phyloP scores from a whole-genome alignment of 2,888 invertebrate species.

The Asteroscopus sphinx region DNA sequence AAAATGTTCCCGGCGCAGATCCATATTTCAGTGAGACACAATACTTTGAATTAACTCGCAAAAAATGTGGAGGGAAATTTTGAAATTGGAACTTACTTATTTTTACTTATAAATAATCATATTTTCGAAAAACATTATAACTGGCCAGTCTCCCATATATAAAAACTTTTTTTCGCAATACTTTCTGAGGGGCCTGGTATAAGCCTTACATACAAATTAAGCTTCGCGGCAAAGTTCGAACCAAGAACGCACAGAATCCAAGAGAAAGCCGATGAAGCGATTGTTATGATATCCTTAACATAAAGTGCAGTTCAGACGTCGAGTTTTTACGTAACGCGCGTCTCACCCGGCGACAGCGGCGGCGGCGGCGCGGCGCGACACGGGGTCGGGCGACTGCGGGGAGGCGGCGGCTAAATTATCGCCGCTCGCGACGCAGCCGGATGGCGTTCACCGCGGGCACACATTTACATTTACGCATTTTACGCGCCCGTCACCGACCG shows the following conservation, averaged over 20 bases:
- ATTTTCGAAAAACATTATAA: too few relatives aligned
- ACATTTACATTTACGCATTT: constrained; percentile 78
- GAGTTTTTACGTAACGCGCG: constrained; percentile 71
- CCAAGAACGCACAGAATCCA: constrained; percentile 46
- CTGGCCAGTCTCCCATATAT: too few relatives aligned
- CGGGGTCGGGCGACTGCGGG: constrained; percentile 49
- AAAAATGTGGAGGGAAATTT: too few relatives aligned
- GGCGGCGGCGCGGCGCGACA: constrained; percentile 45
- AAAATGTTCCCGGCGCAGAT: too few relatives aligned
- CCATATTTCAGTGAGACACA: too few relatives aligned
- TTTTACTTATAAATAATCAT: too few relatives aligned
- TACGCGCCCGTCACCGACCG: constrained; percentile 74
- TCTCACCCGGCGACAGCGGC: constrained; percentile 61
- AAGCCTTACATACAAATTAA: constrained; percentile 7
- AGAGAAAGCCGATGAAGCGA: constrained; percentile 65
- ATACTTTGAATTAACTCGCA: too few relatives aligned
- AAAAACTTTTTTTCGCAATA: too few relatives aligned
- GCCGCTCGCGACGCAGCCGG: constrained; percentile 50
- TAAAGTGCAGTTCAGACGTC: constrained; percentile 66
- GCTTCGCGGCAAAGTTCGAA: constrained; percentile 20
- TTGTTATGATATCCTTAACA: constrained; percentile 57
- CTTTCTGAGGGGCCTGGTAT: too few relatives aligned
- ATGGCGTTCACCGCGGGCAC: constrained; percentile 62
- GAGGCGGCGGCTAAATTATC: constrained; percentile 66
- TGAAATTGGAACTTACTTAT: too few relatives aligned